Conservation (phyloP, 2,113 vertebrate genomes). For the Sciurus niger region DNA sequence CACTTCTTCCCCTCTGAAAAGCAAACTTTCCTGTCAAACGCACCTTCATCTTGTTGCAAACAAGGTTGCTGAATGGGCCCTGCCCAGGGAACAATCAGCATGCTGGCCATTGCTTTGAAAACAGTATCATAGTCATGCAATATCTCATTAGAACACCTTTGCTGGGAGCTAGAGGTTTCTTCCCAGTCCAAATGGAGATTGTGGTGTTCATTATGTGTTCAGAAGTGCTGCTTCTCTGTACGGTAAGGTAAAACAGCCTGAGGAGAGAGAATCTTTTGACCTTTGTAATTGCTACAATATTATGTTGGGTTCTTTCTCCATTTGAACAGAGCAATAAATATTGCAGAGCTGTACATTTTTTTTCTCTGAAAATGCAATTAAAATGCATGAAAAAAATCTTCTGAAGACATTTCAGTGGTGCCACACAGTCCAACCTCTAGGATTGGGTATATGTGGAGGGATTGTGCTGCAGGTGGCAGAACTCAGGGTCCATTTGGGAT, state of each 20-base stretch:
- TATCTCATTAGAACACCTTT: constrained; percentile 85
- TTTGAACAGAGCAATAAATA: constrained; percentile 85
- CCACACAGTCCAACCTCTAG: neutral
- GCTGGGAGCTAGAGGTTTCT: constrained; percentile 80
- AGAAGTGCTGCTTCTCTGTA: constrained; percentile 76
- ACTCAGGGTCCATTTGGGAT: constrained; percentile 21
- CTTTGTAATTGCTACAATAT: constrained; percentile 84
- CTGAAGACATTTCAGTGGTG: neutral
- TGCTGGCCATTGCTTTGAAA: constrained; percentile 77
- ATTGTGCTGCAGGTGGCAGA: neutral
- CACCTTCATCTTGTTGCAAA: constrained; percentile 65
- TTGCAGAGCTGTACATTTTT: constrained; percentile 72
- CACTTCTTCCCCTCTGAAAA: constrained; percentile 60
- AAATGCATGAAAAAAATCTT: constrained; percentile 44
- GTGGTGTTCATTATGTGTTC: constrained; percentile 83
- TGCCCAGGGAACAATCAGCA: constrained; percentile 64
- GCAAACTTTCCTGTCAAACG: constrained; percentile 63
- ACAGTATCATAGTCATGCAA: constrained; percentile 71
- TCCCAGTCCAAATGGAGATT: constrained; percentile 81
- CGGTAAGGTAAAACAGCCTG: constrained; percentile 76
- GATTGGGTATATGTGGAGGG: neutral
- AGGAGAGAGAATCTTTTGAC: constrained; percentile 86
- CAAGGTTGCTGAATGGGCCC: constrained; percentile 2
- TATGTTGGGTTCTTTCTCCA: constrained; percentile 79
- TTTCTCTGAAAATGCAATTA: constrained; percentile 77